These are phyloP conservation scores for Monopis laevigella DNA, from an alignment of 2,888 invertebrate species.

Conservation along the genomic window DNA sequence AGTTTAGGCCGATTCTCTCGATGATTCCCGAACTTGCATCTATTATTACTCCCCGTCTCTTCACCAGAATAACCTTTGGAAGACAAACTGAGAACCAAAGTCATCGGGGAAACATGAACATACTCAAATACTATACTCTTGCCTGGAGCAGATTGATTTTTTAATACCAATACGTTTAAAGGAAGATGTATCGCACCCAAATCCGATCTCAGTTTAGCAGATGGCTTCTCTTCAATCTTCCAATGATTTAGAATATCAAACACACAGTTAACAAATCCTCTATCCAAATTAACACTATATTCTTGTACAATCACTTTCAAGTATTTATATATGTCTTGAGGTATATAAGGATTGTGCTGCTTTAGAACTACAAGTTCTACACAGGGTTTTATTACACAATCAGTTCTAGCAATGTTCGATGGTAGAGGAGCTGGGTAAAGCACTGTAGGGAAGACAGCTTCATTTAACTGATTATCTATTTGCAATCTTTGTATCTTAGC, in stretches of 20 bases:
- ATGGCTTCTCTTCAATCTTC: slow-evolving; percentile 66
- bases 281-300: slow-evolving; percentile 74
- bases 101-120: slow-evolving; percentile 67
- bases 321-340: slow-evolving; percentile 69
- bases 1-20: slow-evolving; percentile 58
- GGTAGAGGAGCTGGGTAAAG: slow-evolving; percentile 70
- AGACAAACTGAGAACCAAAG: slow-evolving; percentile 70
- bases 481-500: slow-evolving; percentile 73
- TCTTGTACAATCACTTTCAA: slow-evolving; percentile 73
- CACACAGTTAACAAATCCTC: slow-evolving; percentile 71
- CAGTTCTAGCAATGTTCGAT: slow-evolving; percentile 37
- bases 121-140: slow-evolving; percentile 62
- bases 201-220: slow-evolving; percentile 64
- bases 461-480: slow-evolving; percentile 79
- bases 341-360: slow-evolving; percentile 51
- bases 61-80: slow-evolving; percentile 51
- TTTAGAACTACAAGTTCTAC: slow-evolving; percentile 67
- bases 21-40: slow-evolving; percentile 36
- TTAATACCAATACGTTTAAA: slow-evolving; percentile 52
- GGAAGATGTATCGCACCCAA: slow-evolving; percentile 69
- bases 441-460: slow-evolving; percentile 76
- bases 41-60: slow-evolving; percentile 33
- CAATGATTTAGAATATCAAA: slow-evolving; percentile 71
- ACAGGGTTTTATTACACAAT: slow-evolving; percentile 59
- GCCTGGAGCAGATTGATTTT: slow-evolving; percentile 41